These are phyloP conservation scores for Garrulus glandarius DNA, from an alignment of 2,797 vertebrate species.

Conservation along the genomic window DNA sequence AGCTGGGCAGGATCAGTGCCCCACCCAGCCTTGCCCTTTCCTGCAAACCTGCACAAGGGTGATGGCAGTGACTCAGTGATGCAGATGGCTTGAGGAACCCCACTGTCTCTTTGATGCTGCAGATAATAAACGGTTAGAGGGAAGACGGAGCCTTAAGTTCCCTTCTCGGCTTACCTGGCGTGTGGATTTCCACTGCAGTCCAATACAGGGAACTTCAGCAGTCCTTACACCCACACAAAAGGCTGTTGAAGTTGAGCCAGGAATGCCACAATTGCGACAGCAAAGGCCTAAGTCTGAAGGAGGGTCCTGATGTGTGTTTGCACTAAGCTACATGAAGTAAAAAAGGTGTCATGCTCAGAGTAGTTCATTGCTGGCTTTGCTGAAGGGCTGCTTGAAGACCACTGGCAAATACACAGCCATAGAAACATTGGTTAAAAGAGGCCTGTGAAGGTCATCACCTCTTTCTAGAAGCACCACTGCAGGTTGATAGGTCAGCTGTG, in stretches of 20 bases:
- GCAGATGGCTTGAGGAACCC: neutral
- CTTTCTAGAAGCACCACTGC: rapidly evolving
- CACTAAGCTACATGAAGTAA: neutral
- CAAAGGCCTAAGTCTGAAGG: neutral
- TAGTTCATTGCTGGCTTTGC: neutral
- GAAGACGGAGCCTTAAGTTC: neutral
- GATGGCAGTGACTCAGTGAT: neutral
- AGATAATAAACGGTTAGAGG: neutral
- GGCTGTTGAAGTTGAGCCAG: neutral
- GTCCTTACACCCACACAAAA: neutral
- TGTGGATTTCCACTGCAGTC: neutral
- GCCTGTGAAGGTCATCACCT: neutral
- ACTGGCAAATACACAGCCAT: neutral
- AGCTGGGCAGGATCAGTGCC: neutral
- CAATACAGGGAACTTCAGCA: neutral
- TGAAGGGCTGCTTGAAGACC: neutral
- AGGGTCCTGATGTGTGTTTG: neutral
- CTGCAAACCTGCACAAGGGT: neutral
- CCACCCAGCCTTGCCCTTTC: neutral
- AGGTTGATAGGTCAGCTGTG: neutral
- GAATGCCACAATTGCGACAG: neutral
- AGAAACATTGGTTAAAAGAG: neutral
- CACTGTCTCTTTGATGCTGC: neutral
- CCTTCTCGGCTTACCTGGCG: neutral
- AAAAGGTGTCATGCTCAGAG: neutral